Percentiles rank a stretch among this genome's conserved stretches.
phyloP scores from a whole-genome alignment of 2,888 invertebrate species.

The Myopa testacea region DNA sequence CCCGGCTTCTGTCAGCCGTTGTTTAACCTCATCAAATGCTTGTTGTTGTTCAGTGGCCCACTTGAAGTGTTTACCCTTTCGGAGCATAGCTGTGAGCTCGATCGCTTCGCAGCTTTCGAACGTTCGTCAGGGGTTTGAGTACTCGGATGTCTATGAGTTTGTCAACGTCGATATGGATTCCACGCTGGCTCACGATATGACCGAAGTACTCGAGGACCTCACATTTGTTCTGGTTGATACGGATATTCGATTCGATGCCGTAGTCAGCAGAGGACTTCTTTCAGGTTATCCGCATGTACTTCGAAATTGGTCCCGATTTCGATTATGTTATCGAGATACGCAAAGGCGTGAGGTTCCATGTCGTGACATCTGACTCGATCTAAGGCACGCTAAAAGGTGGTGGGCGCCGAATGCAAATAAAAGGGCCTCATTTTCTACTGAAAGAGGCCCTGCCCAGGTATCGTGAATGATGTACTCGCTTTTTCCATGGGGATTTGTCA shows the following conservation, averaged over 20 bases:
- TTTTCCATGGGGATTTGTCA: conserved; percentile 17
- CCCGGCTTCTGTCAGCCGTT: conserved; percentile 13
- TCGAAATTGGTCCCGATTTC: conserved; percentile 28
- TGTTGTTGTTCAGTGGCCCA: conserved; percentile 4
- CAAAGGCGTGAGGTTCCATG: conserved; percentile 31
- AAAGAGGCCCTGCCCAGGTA: conserved; percentile 29
- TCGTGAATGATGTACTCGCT: conserved; percentile 6
- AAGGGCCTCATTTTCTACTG: conserved; percentile 37
- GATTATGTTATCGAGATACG: conserved; percentile 35
- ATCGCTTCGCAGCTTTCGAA: background rate
- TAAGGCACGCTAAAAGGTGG: conserved; percentile 34
- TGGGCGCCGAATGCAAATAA: conserved; percentile 40
- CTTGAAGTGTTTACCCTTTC: conserved; percentile 11
- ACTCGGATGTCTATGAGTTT: conserved; percentile 8
- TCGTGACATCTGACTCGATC: conserved; percentile 37
- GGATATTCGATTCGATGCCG: conserved; percentile 27
- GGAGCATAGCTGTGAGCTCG: background rate
- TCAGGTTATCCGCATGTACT: conserved; percentile 29
- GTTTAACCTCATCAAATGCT: conserved; percentile 28
- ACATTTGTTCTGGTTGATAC: conserved; percentile 37
- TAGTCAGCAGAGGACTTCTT: conserved; percentile 32
- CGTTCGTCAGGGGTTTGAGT: background rate
- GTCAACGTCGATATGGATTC: conserved; percentile 34
- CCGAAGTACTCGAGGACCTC: conserved; percentile 36
- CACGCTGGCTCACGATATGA: conserved; percentile 35